Evolutionary conservation across 2,797 vertebrate genomes (phyloP), one percentile per base, ranked within the genome.

Genomic region (Tokudaia tokunoshimensis): DNA sequence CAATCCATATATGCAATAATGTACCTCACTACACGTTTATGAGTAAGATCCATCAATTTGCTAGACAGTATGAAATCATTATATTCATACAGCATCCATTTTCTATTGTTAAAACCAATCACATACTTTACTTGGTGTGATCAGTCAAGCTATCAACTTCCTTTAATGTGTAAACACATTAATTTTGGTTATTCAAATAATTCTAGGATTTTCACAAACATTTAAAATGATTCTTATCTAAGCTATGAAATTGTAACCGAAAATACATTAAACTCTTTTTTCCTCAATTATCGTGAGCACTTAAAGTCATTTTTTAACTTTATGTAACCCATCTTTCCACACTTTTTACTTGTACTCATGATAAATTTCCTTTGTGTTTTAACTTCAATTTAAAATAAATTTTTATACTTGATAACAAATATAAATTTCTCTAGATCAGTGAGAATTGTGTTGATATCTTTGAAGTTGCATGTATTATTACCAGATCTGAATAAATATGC

Each of bases 361-460:
- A 55, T 17, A 61, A 61, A 91, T 92, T 94, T 86, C 52, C 83
- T 89, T 98, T 98, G 92, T 93, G 34, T 87, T 65, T 93, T 88
- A 97, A 92, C 85, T 94, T 94, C 91, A 96, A 82, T 97, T 97
- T 97, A 96, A 89, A 94, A 97, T 97, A 93, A 97, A 96, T 95
- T 97, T 97, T 78, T 94, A 92, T 90, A 76, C 89, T 98, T 97
- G 95, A 97, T 95, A 97, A 92, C 88, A 89, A 94, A 79, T 86
- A 83, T 85, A 89, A 15, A 74, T 82, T 14, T 97, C 61, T 70
- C 14, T 96, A 96, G 93, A 91, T 98, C 94, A 97, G 96, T 61
- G 96, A 97, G 85, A 97, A 94, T 95, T 9, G 57, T 94, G 79
- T 88, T 96, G 84, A 76, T 97, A 94, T 96, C 97, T 97, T 98